phyloP scores from a whole-genome alignment of 1,140 invertebrate genomes.

The Drosophila paulistorum region DNA sequence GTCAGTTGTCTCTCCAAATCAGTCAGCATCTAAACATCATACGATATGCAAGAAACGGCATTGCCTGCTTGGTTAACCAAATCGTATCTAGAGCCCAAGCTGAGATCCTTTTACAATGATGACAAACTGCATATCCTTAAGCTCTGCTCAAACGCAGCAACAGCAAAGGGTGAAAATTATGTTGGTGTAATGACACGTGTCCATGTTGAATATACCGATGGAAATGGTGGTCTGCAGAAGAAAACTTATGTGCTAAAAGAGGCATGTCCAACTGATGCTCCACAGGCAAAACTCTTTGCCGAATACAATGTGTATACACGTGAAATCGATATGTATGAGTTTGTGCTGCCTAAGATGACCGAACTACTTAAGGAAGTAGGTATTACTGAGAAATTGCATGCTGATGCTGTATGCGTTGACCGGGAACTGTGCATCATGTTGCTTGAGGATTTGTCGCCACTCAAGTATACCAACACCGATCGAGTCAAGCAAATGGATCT shows the following conservation, averaged over 20 bases:
- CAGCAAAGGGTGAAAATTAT: slow-evolving; percentile 67
- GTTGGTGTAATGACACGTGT: slow-evolving; percentile 65
- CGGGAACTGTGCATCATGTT: slow-evolving; percentile 40
- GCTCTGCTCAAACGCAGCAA: slow-evolving; percentile 45
- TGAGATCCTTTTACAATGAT: slow-evolving; percentile 50
- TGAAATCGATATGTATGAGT: slow-evolving; percentile 71
- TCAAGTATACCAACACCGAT: slow-evolving; percentile 84
- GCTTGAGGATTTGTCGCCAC: slow-evolving; percentile 84
- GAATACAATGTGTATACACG: slow-evolving; percentile 53
- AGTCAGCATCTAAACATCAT: slow-evolving; percentile 5
- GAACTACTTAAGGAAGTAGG: slow-evolving; percentile 44
- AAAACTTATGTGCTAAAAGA: slow-evolving; percentile 57
- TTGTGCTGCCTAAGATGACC: slow-evolving; percentile 58
- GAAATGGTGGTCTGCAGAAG: slow-evolving; percentile 9
- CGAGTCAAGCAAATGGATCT: slow-evolving; percentile 84
- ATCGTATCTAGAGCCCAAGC: slow-evolving; percentile 56
- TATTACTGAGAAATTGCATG: slow-evolving; percentile 57
- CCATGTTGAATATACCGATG: slow-evolving; percentile 44
- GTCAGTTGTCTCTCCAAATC: slow-evolving; percentile 8
- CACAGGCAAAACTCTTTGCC: slow-evolving; percentile 41
- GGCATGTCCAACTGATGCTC: slow-evolving; percentile 30
- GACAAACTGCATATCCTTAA: slow-evolving; percentile 45
- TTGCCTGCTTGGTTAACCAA: slow-evolving; percentile 58
- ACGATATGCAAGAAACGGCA: slow-evolving; percentile 20
- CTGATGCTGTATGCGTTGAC: slow-evolving; percentile 61